phyloP scores from a whole-genome alignment of 2,888 invertebrate species.

The Athrips mouffetella region DNA sequence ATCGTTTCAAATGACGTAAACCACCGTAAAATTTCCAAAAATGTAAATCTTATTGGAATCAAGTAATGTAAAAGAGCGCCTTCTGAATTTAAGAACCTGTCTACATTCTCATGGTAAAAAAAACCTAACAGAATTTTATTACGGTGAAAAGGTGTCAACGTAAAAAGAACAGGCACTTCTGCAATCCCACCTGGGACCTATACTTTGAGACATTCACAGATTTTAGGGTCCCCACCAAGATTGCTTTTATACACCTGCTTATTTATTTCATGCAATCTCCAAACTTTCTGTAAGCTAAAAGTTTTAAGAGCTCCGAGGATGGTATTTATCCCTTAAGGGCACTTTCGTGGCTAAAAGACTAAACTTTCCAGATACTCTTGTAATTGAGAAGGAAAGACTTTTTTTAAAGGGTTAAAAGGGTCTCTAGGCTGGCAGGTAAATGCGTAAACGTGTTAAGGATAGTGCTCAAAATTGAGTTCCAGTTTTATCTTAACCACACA shows the following conservation, averaged over 20 bases:
- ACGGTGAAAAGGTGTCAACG: neutral
- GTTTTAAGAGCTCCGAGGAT: neutral
- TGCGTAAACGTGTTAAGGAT: too few relatives aligned
- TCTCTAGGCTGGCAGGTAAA: too few relatives aligned
- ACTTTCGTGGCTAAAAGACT: neutral
- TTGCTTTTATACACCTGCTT: slow-evolving; percentile 3
- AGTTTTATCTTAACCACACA: too few relatives aligned
- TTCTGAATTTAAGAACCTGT: neutral
- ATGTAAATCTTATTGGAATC: too few relatives aligned
- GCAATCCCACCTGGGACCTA: neutral
- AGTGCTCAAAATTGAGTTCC: too few relatives aligned
- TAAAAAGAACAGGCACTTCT: neutral
- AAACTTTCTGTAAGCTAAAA: neutral
- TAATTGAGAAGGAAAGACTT: neutral
- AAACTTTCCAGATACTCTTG: neutral
- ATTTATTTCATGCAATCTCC: slow-evolving; percentile 3
- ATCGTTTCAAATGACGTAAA: too few relatives aligned
- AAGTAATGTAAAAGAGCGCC: too few relatives aligned
- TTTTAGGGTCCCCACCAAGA: neutral
- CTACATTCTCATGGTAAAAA: neutral
- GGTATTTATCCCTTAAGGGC: neutral
- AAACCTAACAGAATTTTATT: neutral
- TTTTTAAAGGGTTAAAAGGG: neutral
- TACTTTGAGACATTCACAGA: slow-evolving; percentile 3
- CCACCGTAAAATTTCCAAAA: neutral